These are phyloP conservation scores for Gyrodactylus salaris DNA, from an alignment of 1,140 invertebrate genomes.

Conservation along the genomic window DNA sequence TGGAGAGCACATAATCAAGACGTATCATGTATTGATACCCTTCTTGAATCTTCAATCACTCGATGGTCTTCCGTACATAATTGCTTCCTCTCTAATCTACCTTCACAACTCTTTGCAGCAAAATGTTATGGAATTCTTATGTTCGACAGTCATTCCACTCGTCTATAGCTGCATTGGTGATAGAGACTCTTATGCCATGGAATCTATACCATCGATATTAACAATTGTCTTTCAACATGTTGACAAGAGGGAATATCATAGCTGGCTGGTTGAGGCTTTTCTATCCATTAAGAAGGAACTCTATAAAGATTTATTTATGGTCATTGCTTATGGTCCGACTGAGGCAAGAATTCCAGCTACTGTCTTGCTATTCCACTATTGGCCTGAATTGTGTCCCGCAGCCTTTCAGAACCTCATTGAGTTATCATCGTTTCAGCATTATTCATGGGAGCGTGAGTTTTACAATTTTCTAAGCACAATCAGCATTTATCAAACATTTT, in stretches of 20 bases:
- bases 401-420: conserved; percentile 34
- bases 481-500: no score
- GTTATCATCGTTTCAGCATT: not conserved
- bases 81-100: conserved; percentile 60
- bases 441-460: not conserved
- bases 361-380: conserved; percentile 86
- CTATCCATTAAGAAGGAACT: conserved; percentile 60
- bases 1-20: conserved; percentile 46
- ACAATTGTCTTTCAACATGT: conserved; percentile 93
- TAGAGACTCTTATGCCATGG: conserved; percentile 37
- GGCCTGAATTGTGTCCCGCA: conserved; percentile 81
- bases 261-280: conserved; percentile 61
- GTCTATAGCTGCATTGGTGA: conserved; percentile 6
- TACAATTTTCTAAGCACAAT: no score
- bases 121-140: conserved; percentile 66
- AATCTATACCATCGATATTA: conserved; percentile 63
- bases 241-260: conserved; percentile 57
- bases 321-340: conserved; percentile 76
- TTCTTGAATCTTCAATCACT: conserved; percentile 80
- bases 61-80: conserved; percentile 63
- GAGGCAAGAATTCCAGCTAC: conserved; percentile 56
- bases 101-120: conserved; percentile 59
- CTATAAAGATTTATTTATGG: conserved; percentile 51
- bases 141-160: conserved; percentile 25
- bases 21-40: conserved; percentile 54